Evolutionary conservation across 2,797 vertebrate genomes (phyloP).

Genomic region (Gobio occitaniae): DNA sequence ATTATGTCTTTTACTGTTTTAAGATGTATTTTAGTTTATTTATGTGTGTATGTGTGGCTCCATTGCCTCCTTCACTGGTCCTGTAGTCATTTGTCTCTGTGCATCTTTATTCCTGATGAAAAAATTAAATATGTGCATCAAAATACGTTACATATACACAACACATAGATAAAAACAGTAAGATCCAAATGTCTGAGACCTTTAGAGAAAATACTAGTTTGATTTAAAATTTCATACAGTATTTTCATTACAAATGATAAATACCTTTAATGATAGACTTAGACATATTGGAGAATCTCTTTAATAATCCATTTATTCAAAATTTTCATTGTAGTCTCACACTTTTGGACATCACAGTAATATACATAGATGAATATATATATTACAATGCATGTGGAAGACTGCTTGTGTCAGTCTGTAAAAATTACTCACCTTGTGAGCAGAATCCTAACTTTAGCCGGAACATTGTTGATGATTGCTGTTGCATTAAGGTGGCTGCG

Average conservation of each 20-base stretch:
- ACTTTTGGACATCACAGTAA: not conserved
- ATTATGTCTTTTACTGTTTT: not conserved
- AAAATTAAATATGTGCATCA: constrained; percentile 32
- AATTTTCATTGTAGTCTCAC: not conserved
- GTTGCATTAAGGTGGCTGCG: constrained; percentile 92
- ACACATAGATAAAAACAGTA: not conserved
- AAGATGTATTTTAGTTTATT: not conserved
- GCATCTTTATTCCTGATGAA: constrained; percentile 84
- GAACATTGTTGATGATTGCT: constrained; percentile 88
- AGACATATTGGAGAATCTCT: too few species aligned
- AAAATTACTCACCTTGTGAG: constrained; percentile 84
- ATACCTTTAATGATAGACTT: not conserved
- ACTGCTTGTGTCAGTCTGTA: not conserved
- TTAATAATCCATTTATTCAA: too few species aligned
- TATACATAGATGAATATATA: not conserved
- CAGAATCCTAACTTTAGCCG: constrained; percentile 90
- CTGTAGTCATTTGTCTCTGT: constrained; percentile 79
- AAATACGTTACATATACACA: not conserved
- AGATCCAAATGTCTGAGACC: not conserved
- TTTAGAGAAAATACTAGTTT: not conserved
- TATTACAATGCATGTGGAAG: not conserved
- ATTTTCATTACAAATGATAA: not conserved
- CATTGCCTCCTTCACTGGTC: constrained; percentile 74
- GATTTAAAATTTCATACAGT: not conserved
- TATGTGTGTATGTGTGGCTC: not conserved